Percentiles rank a stretch among this genome's conserved stretches.
These are phyloP conservation scores for Sphenopsis melanotis DNA, from an alignment of 2,797 vertebrate genomes.

Conservation along the genomic window DNA sequence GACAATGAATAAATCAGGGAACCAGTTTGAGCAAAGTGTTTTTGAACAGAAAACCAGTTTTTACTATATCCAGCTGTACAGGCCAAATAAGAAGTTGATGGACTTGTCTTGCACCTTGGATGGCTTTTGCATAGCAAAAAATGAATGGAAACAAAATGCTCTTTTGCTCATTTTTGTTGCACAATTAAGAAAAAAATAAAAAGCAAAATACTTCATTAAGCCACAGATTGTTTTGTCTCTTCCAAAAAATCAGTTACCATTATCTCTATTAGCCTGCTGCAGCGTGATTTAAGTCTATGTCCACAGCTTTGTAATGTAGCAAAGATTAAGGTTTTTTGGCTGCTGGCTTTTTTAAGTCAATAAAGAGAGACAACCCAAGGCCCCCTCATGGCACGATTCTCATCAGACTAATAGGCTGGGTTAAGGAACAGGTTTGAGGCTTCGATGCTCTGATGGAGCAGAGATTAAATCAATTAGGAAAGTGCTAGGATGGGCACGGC, in stretches of 20 bases:
- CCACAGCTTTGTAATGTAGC: neutral
- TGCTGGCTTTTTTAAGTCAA: neutral
- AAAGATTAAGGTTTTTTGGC: neutral
- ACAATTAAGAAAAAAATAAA: neutral
- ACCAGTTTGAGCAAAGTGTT: neutral
- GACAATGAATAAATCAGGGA: neutral
- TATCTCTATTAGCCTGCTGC: neutral
- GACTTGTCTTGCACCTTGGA: neutral
- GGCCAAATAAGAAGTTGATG: neutral
- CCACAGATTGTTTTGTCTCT: neutral
- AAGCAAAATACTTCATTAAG: neutral
- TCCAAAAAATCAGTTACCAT: neutral
- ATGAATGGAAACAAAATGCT: neutral
- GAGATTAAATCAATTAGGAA: neutral
- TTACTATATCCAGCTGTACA: neutral
- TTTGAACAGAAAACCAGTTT: neutral
- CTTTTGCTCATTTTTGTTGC: neutral
- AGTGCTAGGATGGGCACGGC: neutral
- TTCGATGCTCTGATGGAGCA: neutral
- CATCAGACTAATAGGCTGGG: neutral
- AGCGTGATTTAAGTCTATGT: neutral
- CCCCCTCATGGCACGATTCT: neutral
- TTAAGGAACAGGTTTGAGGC: neutral
- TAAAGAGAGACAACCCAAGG: neutral
- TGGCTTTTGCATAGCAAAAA: neutral